A percentile compares a stretch with the other conserved stretches of the same genome.
Evolutionary conservation across 2,113 vertebrate species (phyloP).

Genomic region (Pelmatolapia mariae): DNA sequence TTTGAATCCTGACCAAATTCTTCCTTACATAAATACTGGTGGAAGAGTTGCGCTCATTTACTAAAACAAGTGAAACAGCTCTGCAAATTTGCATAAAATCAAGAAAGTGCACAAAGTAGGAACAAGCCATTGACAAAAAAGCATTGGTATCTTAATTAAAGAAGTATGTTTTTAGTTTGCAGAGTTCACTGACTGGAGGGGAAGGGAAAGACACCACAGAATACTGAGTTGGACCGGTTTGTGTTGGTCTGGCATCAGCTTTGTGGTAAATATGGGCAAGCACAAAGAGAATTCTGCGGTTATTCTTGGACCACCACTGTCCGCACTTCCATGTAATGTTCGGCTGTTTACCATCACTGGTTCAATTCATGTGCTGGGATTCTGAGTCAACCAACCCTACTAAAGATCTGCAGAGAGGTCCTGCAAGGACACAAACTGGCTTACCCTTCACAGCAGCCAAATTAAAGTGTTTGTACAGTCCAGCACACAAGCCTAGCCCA

Average conservation of each 20-base stretch:
- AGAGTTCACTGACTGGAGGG: slow-evolving; percentile 51
- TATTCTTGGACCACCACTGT: slow-evolving; percentile 50
- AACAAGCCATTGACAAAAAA: background rate
- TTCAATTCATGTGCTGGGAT: slow-evolving; percentile 33
- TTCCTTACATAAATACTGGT: slow-evolving; percentile 16
- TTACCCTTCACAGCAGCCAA: slow-evolving; percentile 32
- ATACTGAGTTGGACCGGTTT: slow-evolving; percentile 31
- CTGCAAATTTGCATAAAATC: background rate
- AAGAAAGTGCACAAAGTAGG: background rate
- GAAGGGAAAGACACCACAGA: slow-evolving; percentile 39
- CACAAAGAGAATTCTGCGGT: slow-evolving; percentile 56
- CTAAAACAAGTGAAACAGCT: background rate
- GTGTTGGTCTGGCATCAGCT: slow-evolving; percentile 52
- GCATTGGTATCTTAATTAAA: background rate
- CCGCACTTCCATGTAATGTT: slow-evolving; percentile 51
- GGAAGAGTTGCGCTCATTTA: background rate
- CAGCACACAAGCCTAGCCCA: slow-evolving; percentile 20
- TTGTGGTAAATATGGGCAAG: slow-evolving; percentile 52
- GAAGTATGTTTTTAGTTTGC: slow-evolving; percentile 37
- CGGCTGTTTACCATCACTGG: slow-evolving; percentile 41
- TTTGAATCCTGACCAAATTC: slow-evolving; percentile 11
- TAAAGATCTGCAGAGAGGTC: slow-evolving; percentile 41
- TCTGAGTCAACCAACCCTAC: slow-evolving; percentile 38
- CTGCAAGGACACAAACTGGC: slow-evolving; percentile 51
- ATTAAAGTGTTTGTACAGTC: slow-evolving; percentile 32